Evolutionary conservation across 2,888 invertebrate genomes (phyloP), one percentile per base, ranked within the genome.

Genomic region (Phyto melanocephala): DNA sequence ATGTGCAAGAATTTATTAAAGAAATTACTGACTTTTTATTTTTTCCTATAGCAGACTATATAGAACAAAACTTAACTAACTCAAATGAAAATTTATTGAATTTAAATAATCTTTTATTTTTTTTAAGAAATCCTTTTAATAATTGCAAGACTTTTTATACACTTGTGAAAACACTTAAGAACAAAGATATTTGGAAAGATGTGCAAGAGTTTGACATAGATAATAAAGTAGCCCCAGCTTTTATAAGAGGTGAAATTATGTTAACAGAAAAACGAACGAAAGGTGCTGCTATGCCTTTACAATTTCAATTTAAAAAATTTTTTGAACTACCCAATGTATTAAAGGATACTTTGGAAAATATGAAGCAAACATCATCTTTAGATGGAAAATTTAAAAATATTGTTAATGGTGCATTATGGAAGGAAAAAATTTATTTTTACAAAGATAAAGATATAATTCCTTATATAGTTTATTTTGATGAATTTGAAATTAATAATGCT

Each of bases 381-480:
- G 47, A 50, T n/a, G n/a, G n/a, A 50, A 50, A 50, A 8, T 50
- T 10, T 20, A 7, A 50, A 50, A 50, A 50, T 17, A 50, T 50
- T 17, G 5, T 50, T 50, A 40, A 71, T 42, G 42, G 45, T 35
- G 35, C 10, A 56, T 24, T 45, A 37, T 71, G 58, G 63, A 63
- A 63, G n/a, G n/a, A 22, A 63, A 63, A 28, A 62, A 42, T 2
- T 40, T 24, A 42, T 22, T 20, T 15, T 2, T 17, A 20, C 20
- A 3, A 62, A 15, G 7, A 62, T 8, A 63, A 63, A 63, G 45
- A 24, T 45, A 28, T 63, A 24, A 63, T 63, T 28, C 63, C 63
- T 42, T 63, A 63, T 28, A 42, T 63, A 45, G 22, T 63, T 63
- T 63, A 63, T 17, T 63, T 63, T 24, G 63, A 63, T 24, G 63